Evolutionary conservation across 2,888 invertebrate species (phyloP), one percentile per base, ranked within the genome.

Genomic region (Entomobrya multifasciata): DNA sequence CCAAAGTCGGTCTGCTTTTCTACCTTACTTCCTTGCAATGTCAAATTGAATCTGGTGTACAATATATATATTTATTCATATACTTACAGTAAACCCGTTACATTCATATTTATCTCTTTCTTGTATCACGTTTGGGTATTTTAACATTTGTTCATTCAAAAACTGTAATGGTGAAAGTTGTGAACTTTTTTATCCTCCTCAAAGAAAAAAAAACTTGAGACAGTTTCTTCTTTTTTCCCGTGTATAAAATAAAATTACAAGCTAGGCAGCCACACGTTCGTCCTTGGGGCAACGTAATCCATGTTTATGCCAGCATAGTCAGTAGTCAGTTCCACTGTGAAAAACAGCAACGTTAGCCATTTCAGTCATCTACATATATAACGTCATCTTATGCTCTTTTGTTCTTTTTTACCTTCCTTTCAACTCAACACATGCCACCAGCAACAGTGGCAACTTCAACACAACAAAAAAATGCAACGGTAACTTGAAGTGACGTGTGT

Each of bases 261-360:
- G 65, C 41, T n/a, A 62, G 2, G 20, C 6, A 41, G n/a, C 20
- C 36, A 65, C 65, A 25, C 65, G 10, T 62, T 27, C 62, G 44
- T 78, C 78, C 62, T 62, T 62, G 62, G 78, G 62, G 78, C 78
- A 47, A 62, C 13, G 62, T 52, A 78, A 78, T 78, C 62, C 62
- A 25, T 62, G 78, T 44, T 36, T 36, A 13, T 36, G 36, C 8
- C 36, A 36, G 36, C 36, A 36, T 41, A 20, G 49, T 15, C 25
- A 72, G 25, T 3, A 11, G 13, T 3, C 13, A 15, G 49, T 15
- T 10, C 49, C 49, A 15, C 49, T n/a, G 13, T 11, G 2, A 49
- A 3, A 15, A 5, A 49, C 15, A n/a, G n/a, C 49, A 49, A 15
- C 49, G 13, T 15, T 15, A 55, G 17, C 22, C 55, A 10, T 20